Conservation (phyloP, 2,113 vertebrate species). For the Pantherophis guttatus region DNA sequence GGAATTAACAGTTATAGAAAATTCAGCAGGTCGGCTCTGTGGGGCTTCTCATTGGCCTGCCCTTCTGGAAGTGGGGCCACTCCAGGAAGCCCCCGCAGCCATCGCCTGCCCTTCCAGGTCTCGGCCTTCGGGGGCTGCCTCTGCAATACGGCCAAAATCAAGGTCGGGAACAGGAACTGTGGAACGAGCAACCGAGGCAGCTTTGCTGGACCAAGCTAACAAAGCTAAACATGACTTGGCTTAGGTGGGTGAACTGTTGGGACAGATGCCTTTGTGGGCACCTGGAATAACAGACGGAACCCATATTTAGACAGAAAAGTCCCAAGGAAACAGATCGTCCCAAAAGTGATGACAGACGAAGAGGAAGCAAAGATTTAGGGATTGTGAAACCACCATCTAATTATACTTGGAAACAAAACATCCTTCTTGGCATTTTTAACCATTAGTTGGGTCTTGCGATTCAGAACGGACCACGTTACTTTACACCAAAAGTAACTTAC, state of each 20-base stretch:
- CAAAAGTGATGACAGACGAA: background rate
- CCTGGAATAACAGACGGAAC: background rate
- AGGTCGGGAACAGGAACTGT: background rate
- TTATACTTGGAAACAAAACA: background rate
- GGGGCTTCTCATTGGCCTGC: background rate
- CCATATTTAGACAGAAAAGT: background rate
- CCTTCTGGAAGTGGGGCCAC: background rate
- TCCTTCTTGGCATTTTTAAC: accelerated
- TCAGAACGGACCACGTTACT: background rate
- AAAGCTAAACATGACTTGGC: background rate
- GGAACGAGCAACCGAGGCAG: background rate
- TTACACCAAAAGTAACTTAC: conserved; percentile 56
- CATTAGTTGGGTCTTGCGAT: accelerated
- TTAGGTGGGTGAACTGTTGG: background rate
- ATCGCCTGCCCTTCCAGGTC: background rate
- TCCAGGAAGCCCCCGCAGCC: background rate
- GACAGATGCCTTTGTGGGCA: background rate
- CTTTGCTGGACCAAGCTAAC: background rate
- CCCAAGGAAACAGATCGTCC: background rate
- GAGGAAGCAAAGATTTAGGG: background rate
- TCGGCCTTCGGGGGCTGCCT: background rate
- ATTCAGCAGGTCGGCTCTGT: background rate
- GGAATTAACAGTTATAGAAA: background rate
- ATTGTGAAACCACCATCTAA: background rate
- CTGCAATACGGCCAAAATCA: background rate